Evolutionary conservation across 2,888 invertebrate genomes (phyloP), one percentile per base, ranked within the genome.

Genomic region (Aspidiotus destructor): DNA sequence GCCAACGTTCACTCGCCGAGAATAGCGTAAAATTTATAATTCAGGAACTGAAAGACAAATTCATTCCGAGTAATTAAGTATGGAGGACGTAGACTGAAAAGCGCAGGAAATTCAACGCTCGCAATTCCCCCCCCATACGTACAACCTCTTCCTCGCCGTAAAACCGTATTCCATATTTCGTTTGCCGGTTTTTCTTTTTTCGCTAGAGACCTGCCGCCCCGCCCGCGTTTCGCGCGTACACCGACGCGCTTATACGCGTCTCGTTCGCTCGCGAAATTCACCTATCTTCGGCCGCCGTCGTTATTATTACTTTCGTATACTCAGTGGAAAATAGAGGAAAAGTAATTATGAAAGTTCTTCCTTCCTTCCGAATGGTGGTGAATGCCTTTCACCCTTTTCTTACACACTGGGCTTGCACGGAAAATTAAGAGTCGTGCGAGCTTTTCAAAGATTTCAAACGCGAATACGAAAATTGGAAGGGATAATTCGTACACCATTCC

Each of bases 51-150:
- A 69, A 67, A 69, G 67, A 69, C 69, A 69, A 70, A 70, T 69
- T 70, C 69, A 70, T 70, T 70, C 70, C 70, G 70, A 69, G 70
- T 70, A 70, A 70, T 70, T 70, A 70, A 70, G 65, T 70, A 70
- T 62, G 62, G 70, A 68, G 69, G 70, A 65, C 67, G 70, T 53
- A 7, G 8, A 40, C 48, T 63, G 41, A 63, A 63, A 63, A 63
- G 63, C 63, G 63, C 63, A 63, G 63, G 63, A 63, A 63, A 53
- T 63, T 17, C 63, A 62, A 15, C 52, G 52, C 52, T 52, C 52
- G 57, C 57, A 48, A 48, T 16, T 57, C 15, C 16, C n/a, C 10
- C 57, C 10, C n/a, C 17, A 15, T 57, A 16, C 57, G 11, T 40
- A 13, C 63, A 53, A 16, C 41, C 54, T 41, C 63, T 41, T 28